Conservation (phyloP, 1,140 invertebrate species). For the Apis florea region DNA sequence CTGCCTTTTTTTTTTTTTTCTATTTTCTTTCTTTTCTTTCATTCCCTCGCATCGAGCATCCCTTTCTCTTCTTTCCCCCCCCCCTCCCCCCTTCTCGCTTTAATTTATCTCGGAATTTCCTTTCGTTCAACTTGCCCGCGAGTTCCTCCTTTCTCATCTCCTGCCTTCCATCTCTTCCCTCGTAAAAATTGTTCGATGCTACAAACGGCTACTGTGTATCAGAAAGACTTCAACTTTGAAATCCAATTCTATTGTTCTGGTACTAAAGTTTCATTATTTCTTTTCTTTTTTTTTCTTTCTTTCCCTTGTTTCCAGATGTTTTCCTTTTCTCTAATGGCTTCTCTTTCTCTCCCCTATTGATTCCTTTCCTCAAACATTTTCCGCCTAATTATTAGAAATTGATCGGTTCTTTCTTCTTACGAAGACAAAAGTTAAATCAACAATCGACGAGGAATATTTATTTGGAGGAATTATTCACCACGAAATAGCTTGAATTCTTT, state of each 20-base stretch:
- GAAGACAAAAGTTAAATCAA: neutral
- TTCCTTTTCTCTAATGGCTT: neutral
- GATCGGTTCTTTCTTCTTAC: no score
- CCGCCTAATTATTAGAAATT: neutral
- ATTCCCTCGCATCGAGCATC: neutral
- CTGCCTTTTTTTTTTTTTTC: neutral
- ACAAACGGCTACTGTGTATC: neutral
- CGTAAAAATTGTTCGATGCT: neutral
- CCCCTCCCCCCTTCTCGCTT: neutral
- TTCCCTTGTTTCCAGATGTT: neutral
- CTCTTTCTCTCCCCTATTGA: neutral
- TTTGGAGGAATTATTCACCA: no score
- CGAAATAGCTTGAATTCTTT: no score
- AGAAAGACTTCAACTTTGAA: neutral
- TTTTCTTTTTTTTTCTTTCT: no score
- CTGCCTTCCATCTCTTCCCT: neutral
- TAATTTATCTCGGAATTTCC: conserved; percentile 10
- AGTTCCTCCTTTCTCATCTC: neutral
- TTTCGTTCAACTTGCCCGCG: neutral
- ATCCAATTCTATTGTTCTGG: neutral
- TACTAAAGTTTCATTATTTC: neutral
- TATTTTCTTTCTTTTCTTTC: no score
- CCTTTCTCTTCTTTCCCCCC: neutral
- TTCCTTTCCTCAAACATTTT: neutral
- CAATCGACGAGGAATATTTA: no score